Evolutionary conservation across 92 coral and sea anemone species (phyloP).

Genomic region (Pocillopora meandrina): DNA sequence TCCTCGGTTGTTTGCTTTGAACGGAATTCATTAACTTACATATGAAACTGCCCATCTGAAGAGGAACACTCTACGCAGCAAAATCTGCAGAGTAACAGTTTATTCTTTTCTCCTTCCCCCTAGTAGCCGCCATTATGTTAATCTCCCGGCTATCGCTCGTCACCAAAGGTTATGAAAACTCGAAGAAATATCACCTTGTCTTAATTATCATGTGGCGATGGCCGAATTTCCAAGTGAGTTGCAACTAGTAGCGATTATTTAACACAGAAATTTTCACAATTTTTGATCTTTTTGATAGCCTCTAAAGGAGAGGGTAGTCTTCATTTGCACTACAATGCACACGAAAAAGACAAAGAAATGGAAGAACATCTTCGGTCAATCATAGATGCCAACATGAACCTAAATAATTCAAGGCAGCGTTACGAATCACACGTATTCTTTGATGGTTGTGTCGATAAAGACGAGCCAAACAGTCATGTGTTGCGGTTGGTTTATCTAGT

Average conservation of each 20-base stretch:
- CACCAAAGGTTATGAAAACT: too few relatives aligned
- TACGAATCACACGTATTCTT: constrained; percentile 74
- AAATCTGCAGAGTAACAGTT: constrained; percentile 33
- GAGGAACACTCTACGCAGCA: constrained; percentile 43
- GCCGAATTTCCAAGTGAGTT: too few relatives aligned
- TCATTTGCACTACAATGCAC: constrained; percentile 88
- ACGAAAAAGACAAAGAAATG: constrained; percentile 70
- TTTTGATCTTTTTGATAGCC: too few relatives aligned
- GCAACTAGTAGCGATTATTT: too few relatives aligned
- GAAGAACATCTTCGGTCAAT: constrained; percentile 68
- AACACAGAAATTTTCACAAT: too few relatives aligned
- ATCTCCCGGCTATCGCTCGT: too few relatives aligned
- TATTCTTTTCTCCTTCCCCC: too few relatives aligned
- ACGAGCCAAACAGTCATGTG: constrained; percentile 53
- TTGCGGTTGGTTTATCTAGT: constrained; percentile 50
- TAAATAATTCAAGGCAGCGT: constrained; percentile 44
- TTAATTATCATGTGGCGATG: too few relatives aligned
- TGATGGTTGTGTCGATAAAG: constrained; percentile 68
- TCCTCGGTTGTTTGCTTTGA: constrained; percentile 27
- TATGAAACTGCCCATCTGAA: constrained; percentile 58
- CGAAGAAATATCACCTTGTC: too few relatives aligned
- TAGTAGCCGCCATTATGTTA: too few relatives aligned
- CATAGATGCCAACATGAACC: constrained; percentile 48
- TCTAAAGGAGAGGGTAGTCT: neutral
- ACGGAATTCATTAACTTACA: constrained; percentile 50